Percentiles rank a stretch among this genome's conserved stretches.
phyloP scores from a whole-genome alignment of 2,113 vertebrate species.

The Ancistrus triradiatus region DNA sequence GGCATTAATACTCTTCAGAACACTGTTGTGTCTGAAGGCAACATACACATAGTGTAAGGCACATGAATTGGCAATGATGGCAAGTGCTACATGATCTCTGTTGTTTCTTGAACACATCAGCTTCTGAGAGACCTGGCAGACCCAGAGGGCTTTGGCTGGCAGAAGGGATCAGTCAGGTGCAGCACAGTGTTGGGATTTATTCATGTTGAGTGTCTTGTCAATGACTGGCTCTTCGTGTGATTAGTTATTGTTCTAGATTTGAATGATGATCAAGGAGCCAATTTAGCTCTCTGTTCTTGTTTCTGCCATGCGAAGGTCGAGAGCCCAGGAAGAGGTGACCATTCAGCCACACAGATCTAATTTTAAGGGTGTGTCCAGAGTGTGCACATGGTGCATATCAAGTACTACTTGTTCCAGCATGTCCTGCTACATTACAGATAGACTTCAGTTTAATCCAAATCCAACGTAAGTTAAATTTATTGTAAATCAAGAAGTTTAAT shows the following conservation, averaged over 20 bases:
- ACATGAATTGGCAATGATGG: no score
- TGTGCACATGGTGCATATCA: slow-evolving; percentile 1
- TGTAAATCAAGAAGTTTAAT: no score
- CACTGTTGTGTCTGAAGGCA: no score
- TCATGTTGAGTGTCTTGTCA: slow-evolving; percentile 49
- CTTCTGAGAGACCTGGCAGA: not conserved
- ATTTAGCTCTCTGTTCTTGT: slow-evolving; percentile 39
- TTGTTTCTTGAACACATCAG: not conserved
- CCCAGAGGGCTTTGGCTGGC: slow-evolving; percentile 1
- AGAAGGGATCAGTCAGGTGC: slow-evolving; percentile 26
- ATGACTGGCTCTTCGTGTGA: slow-evolving; percentile 56
- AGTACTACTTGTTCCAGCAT: slow-evolving; percentile 6
- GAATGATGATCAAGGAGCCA: slow-evolving; percentile 45
- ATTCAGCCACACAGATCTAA: slow-evolving; percentile 30
- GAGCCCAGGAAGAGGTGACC: slow-evolving; percentile 52
- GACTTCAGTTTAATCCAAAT: no score
- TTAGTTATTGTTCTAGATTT: slow-evolving; percentile 58
- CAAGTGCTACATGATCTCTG: no score
- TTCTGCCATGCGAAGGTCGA: slow-evolving; percentile 32
- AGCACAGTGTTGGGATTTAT: slow-evolving; percentile 23
- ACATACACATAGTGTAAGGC: no score
- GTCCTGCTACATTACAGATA: not conserved
- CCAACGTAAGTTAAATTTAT: no score
- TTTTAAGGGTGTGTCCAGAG: slow-evolving; percentile 21
- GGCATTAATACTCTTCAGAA: no score